These are phyloP conservation scores for Scelioninae gen. 1 DNA, from an alignment of 2,888 invertebrate genomes.

Conservation along the genomic window DNA sequence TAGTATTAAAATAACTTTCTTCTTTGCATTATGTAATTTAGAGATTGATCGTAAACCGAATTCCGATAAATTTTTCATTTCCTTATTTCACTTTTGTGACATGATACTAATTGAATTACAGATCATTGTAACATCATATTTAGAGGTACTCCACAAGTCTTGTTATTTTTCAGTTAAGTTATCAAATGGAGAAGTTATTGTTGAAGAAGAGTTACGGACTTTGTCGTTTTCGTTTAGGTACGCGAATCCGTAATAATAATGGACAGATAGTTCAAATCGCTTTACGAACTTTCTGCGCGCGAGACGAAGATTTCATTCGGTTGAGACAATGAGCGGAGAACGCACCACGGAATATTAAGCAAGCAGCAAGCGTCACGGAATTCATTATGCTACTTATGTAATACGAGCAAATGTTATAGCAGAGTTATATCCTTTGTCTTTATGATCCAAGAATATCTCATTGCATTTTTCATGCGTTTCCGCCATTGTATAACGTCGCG, in stretches of 20 bases:
- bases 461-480: conserved; percentile 66
- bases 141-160: not conserved
- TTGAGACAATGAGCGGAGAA: conserved; percentile 70
- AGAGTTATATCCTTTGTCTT: conserved; percentile 56
- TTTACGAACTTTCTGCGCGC: conserved; percentile 47
- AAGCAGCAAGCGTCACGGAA: conserved; percentile 75
- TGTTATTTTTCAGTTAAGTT: conserved; percentile 18
- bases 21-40: no score
- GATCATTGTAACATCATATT: conserved; percentile 1
- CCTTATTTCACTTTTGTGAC: no score
- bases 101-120: not conserved
- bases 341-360: conserved; percentile 79
- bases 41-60: no score
- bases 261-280: conserved; percentile 54
- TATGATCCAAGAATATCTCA: conserved; percentile 59
- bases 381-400: conserved; percentile 73
- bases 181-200: conserved; percentile 22
- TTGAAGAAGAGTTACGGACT: conserved; percentile 36
- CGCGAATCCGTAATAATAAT: conserved; percentile 47
- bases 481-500: conserved; percentile 39
- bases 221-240: conserved; percentile 38
- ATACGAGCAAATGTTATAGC: conserved; percentile 62
- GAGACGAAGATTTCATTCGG: conserved; percentile 74
- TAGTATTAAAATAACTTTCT: no score
- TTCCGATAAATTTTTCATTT: no score